Conservation (phyloP, 2,797 vertebrate genomes). For the Cetoscarus ocellatus region DNA sequence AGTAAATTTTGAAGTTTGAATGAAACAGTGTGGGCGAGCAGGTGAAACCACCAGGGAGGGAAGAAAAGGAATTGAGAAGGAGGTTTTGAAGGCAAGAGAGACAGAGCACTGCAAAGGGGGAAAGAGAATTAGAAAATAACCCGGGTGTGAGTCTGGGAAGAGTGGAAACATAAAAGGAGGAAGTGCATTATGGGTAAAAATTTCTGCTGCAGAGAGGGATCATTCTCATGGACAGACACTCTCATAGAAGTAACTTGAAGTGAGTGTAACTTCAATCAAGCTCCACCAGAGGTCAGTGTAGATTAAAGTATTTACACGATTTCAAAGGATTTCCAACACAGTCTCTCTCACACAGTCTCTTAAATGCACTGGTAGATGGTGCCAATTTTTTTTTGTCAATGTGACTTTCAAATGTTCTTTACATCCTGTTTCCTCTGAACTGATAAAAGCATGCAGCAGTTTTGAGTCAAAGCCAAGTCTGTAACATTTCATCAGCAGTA, state of each 20-base stretch:
- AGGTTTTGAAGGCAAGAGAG: constrained; percentile 38
- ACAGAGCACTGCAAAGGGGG: constrained; percentile 36
- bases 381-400: not conserved
- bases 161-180: constrained; percentile 4
- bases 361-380: not conserved
- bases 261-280: constrained; percentile 60
- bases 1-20: too few relatives aligned
- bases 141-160: constrained; percentile 18
- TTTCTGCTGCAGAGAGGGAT: not conserved
- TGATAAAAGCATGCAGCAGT: constrained; percentile 34
- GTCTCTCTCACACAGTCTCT: not conserved
- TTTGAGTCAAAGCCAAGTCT: constrained; percentile 41
- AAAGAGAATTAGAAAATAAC: constrained; percentile 60
- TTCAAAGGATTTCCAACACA: constrained; percentile 22
- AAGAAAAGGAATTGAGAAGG: constrained; percentile 69
- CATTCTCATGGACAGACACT: not conserved
- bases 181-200: not conserved
- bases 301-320: constrained; percentile 55
- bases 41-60: constrained; percentile 53
- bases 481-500: constrained; percentile 35
- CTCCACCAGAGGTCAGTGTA: constrained; percentile 80
- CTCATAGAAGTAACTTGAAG: not conserved
- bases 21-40: constrained; percentile 47
- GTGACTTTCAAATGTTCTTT: constrained; percentile 56
- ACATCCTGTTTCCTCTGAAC: constrained; percentile 19